These are phyloP conservation scores for Acridotheres tristis DNA, from an alignment of 2,797 vertebrate species.

Conservation along the genomic window DNA sequence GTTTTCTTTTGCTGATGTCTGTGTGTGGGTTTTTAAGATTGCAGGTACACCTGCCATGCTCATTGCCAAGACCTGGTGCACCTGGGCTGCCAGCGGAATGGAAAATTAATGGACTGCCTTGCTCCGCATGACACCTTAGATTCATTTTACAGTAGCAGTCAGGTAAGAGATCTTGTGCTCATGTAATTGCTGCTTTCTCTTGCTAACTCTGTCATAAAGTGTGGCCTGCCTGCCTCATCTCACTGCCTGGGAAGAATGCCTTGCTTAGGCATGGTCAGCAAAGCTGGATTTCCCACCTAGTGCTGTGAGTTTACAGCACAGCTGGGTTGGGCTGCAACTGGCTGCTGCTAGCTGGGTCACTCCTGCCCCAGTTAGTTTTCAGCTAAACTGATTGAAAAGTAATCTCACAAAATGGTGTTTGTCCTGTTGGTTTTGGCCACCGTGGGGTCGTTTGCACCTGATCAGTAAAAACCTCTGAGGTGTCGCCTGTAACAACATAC, in stretches of 20 bases:
- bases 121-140: conserved; percentile 41
- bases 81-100: conserved; percentile 73
- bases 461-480: background rate
- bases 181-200: background rate
- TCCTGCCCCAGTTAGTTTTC: background rate
- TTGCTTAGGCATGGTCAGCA: background rate
- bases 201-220: background rate
- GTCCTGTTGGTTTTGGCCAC: background rate
- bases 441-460: background rate
- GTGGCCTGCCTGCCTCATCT: background rate
- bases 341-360: background rate
- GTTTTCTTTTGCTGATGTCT: background rate
- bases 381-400: background rate
- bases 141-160: background rate
- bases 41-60: conserved; percentile 75
- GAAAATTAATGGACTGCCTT: conserved; percentile 52
- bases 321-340: background rate
- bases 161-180: conserved; percentile 45
- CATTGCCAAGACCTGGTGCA: conserved; percentile 77
- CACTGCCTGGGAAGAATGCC: background rate
- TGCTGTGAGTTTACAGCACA: background rate
- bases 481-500: background rate
- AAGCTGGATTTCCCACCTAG: background rate
- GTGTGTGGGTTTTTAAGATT: conserved; percentile 62
- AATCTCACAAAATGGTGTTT: background rate